Conservation (phyloP, 2,888 invertebrate species). For the Agonopterix alstromeriana region DNA sequence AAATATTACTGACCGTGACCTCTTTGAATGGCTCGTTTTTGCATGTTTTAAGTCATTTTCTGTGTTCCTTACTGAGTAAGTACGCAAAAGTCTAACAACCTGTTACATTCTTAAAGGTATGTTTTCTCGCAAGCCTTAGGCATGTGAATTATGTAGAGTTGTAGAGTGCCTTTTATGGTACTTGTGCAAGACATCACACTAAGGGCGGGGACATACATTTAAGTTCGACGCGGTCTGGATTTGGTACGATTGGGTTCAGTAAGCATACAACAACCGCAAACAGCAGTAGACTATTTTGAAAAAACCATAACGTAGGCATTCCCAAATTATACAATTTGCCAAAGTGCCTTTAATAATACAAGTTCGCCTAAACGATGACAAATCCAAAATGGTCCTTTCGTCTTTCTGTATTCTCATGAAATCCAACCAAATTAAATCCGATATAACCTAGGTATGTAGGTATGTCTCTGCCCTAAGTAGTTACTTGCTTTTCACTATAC, state of each 20-base stretch:
- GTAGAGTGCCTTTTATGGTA: slow-evolving; percentile 9
- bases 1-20: slow-evolving; percentile 1
- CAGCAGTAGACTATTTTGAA: no score
- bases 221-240: background rate
- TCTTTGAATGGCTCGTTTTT: slow-evolving; percentile 1
- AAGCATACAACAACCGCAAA: no score
- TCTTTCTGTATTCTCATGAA: no score
- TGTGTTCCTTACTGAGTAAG: background rate
- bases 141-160: slow-evolving; percentile 11
- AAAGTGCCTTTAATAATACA: no score
- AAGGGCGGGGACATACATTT: background rate
- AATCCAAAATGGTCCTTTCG: no score
- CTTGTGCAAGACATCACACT: slow-evolving; percentile 5
- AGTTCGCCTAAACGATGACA: no score
- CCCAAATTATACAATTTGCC: no score
- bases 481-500: slow-evolving; percentile 3
- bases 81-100: background rate
- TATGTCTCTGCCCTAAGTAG: no score
- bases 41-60: background rate
- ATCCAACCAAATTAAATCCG: no score
- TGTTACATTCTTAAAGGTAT: slow-evolving; percentile 7
- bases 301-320: no score
- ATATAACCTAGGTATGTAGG: no score
- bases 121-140: slow-evolving; percentile 11
- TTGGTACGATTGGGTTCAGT: slow-evolving; percentile 6